Percentiles rank a stretch among this genome's conserved stretches.
phyloP scores from a whole-genome alignment of 2,888 invertebrate genomes.

The Himalopsyche anomala region DNA sequence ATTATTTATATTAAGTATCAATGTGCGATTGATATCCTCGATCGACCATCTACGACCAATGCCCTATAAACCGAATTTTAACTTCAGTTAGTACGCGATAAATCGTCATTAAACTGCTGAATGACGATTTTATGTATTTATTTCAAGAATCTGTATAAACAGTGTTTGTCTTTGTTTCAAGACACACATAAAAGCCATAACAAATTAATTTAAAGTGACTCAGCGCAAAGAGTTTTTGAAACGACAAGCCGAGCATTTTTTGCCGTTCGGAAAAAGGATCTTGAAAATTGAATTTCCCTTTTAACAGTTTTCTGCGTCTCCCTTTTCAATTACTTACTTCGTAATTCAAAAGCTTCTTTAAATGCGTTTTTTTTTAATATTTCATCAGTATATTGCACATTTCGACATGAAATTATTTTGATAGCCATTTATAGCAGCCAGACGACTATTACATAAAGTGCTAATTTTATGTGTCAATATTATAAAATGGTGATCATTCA shows the following conservation, averaged over 20 bases:
- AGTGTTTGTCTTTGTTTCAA: background rate
- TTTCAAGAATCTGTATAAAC: background rate
- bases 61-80: too few species aligned
- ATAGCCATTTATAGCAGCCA: background rate
- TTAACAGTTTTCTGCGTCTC: constrained; percentile 27
- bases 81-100: background rate
- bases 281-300: constrained; percentile 31
- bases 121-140: constrained; percentile 17
- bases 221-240: constrained; percentile 33
- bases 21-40: too few species aligned
- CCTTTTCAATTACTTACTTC: constrained; percentile 18
- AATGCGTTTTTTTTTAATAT: background rate
- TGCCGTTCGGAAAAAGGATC: constrained; percentile 5
- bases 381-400: background rate
- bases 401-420: too few species aligned
- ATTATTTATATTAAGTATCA: too few species aligned
- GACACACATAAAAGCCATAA: constrained; percentile 14
- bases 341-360: constrained; percentile 25
- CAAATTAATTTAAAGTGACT: constrained; percentile 42
- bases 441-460: background rate
- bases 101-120: background rate
- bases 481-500: too few species aligned
- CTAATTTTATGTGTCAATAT: too few species aligned
- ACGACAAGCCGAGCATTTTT: constrained; percentile 11
- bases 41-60: too few species aligned